Percentiles rank a stretch among this genome's conserved stretches.
Conservation (phyloP, 2,113 vertebrate species). For the Balaeniceps rex region DNA sequence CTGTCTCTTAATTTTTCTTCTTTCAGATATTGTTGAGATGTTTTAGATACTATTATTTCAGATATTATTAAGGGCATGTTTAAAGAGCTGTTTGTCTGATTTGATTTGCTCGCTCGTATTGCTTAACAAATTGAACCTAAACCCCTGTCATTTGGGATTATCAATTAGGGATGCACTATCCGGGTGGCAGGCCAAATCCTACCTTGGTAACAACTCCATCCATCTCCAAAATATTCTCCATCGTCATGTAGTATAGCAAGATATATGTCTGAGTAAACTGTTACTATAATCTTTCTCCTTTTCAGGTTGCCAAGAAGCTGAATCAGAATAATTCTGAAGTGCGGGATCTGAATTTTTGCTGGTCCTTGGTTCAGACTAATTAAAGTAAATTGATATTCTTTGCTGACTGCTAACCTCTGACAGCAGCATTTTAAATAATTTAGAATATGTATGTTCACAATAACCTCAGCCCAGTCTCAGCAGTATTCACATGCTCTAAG, state of each 20-base stretch:
- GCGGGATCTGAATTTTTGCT: background rate
- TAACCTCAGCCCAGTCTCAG: background rate
- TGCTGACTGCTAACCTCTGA: background rate
- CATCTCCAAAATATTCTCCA: background rate
- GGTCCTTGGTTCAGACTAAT: background rate
- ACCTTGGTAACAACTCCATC: background rate
- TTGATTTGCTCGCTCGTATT: background rate
- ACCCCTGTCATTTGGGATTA: background rate
- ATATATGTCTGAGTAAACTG: background rate
- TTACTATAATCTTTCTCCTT: background rate
- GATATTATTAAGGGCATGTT: background rate
- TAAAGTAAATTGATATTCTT: background rate
- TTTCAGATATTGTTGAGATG: background rate
- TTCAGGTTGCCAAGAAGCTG: background rate
- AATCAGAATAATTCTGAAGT: background rate
- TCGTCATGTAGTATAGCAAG: background rate
- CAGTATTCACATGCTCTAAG: background rate
- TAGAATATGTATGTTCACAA: background rate
- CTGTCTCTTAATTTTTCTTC: background rate
- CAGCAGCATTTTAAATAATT: conserved; percentile 33
- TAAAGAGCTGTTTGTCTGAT: background rate
- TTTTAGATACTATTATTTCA: background rate
- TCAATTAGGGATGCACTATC: background rate
- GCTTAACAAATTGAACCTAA: background rate
- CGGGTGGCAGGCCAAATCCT: background rate